A percentile compares a stretch with the other conserved stretches of the same genome.
Evolutionary conservation across 2,888 invertebrate species (phyloP).

Genomic region (Chloroclystis v-ata): DNA sequence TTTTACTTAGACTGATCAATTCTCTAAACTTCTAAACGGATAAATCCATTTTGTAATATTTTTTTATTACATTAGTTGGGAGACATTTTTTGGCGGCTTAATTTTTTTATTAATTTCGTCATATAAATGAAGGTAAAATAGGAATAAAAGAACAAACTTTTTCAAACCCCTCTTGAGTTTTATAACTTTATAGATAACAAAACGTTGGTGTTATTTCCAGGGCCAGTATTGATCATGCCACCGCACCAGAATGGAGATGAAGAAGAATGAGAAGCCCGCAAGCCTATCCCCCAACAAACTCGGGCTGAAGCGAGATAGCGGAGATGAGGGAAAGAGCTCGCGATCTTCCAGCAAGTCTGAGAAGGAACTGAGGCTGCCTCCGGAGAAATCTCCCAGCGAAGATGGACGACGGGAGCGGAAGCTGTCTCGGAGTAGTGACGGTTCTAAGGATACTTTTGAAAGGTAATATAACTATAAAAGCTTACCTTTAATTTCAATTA

Average conservation of each 20-base stretch:
- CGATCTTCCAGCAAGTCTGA: conserved; percentile 62
- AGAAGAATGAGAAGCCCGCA: conserved; percentile 66
- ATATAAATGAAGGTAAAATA: no score
- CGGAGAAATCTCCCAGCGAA: conserved; percentile 64
- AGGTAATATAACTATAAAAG: no score
- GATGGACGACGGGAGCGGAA: conserved; percentile 48
- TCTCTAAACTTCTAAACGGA: no score
- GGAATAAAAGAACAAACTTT: no score
- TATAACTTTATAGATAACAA: background rate
- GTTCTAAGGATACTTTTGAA: conserved; percentile 65
- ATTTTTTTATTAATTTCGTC: no score
- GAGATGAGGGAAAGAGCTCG: conserved; percentile 53
- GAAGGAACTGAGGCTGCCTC: conserved; percentile 57
- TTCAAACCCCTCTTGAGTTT: no score
- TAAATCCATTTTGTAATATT: no score
- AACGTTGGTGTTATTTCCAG: conserved; percentile 34
- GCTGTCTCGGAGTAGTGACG: conserved; percentile 58
- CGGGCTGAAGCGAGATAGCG: conserved; percentile 51
- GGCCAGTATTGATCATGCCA: conserved; percentile 51
- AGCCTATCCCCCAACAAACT: conserved; percentile 63
- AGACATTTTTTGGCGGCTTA: no score
- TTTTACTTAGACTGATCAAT: no score
- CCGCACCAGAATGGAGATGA: conserved; percentile 68
- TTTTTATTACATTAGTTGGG: no score
- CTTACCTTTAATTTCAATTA: no score